Percentiles rank a stretch among this genome's conserved stretches.
phyloP scores from a whole-genome alignment of 2,113 vertebrate species.

The Hemiprocne comata region DNA sequence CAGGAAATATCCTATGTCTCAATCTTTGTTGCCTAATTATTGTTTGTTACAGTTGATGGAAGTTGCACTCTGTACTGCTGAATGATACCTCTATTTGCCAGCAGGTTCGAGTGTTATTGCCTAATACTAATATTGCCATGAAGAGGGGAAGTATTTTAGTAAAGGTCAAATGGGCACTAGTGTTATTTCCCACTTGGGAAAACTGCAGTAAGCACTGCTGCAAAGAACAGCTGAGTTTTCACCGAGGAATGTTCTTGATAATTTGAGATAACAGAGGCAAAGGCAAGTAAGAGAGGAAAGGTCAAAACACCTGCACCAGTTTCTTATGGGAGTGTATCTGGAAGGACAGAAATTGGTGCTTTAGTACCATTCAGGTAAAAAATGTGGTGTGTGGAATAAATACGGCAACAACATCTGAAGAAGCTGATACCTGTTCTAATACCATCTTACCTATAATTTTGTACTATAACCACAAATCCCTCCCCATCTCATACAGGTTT shows the following conservation, averaged over 20 bases:
- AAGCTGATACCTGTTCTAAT: neutral
- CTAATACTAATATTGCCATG: conserved; percentile 1
- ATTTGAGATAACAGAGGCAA: conserved; percentile 50
- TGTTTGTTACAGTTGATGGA: conserved; percentile 58
- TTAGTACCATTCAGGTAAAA: neutral
- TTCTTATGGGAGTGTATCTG: neutral
- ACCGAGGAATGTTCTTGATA: conserved; percentile 31
- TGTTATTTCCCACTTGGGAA: conserved; percentile 22
- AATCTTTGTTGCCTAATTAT: conserved; percentile 63
- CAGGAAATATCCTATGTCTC: conserved; percentile 64
- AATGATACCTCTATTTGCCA: conserved; percentile 26
- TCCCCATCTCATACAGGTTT: neutral
- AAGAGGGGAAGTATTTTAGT: conserved; percentile 39
- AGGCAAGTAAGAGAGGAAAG: conserved; percentile 29
- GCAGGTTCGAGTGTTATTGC: conserved; percentile 50
- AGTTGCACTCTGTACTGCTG: conserved; percentile 58
- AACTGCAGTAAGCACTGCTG: conserved; percentile 45
- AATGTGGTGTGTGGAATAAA: neutral
- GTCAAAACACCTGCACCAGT: conserved; percentile 22
- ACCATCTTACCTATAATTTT: neutral
- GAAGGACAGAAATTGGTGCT: neutral
- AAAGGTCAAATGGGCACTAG: conserved; percentile 28
- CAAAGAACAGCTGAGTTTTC: conserved; percentile 59
- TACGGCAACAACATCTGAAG: neutral
- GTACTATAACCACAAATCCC: neutral